A percentile compares a stretch with the other conserved stretches of the same genome.
Evolutionary conservation across 2,113 vertebrate genomes (phyloP).

Genomic region (Baryphthengus martii): DNA sequence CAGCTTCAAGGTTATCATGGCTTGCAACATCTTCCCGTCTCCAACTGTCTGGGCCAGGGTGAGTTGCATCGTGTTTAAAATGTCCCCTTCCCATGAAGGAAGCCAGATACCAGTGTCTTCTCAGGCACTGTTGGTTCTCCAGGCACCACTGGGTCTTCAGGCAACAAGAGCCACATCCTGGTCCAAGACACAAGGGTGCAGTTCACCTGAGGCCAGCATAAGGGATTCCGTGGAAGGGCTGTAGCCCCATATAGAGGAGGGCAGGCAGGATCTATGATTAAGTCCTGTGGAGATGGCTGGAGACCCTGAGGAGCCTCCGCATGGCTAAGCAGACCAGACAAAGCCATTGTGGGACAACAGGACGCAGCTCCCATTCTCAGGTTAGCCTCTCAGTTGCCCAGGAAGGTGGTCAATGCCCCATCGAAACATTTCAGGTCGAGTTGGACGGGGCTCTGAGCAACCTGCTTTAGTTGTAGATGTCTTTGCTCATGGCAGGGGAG

Average conservation of each 20-base stretch:
- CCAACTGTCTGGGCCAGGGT: neutral
- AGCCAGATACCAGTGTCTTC: neutral
- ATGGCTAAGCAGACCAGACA: neutral
- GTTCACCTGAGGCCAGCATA: no score
- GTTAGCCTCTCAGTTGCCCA: neutral
- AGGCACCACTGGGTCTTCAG: neutral
- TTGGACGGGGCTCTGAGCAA: neutral
- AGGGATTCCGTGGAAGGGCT: neutral
- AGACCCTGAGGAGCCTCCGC: neutral
- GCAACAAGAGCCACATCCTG: accelerated
- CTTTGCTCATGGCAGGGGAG: neutral
- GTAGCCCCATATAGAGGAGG: accelerated
- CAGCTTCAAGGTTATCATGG: neutral
- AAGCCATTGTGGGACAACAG: neutral
- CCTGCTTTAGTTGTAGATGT: neutral
- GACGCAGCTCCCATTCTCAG: neutral
- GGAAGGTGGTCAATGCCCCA: neutral
- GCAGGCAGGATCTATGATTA: neutral
- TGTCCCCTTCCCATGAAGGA: accelerated
- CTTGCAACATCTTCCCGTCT: neutral
- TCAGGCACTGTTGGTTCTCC: neutral
- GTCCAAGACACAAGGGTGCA: neutral
- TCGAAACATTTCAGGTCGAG: neutral
- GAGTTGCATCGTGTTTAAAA: neutral
- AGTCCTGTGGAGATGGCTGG: neutral